A percentile compares a stretch with the other conserved stretches of the same genome.
These are phyloP conservation scores for Cheilosia urbana DNA, from an alignment of 2,888 invertebrate species.

Conservation along the genomic window DNA sequence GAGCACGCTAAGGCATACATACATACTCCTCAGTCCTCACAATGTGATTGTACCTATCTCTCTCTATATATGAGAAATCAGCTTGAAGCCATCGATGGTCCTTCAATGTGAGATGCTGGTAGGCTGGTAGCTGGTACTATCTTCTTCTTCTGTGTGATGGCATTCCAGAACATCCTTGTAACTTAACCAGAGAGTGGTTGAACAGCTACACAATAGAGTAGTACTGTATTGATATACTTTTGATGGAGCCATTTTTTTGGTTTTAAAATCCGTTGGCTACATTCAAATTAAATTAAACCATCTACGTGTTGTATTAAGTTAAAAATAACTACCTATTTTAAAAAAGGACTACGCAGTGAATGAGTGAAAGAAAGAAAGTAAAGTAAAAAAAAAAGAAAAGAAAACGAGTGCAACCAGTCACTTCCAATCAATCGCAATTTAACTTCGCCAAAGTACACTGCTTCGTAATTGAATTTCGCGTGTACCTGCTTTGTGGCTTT, in stretches of 20 bases:
- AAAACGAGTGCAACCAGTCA: slow-evolving; percentile 40
- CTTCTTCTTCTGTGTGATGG: slow-evolving; percentile 64
- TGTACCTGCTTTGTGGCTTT: slow-evolving; percentile 59
- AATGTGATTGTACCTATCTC: not conserved
- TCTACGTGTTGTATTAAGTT: slow-evolving; percentile 20
- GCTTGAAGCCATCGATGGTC: slow-evolving; percentile 63
- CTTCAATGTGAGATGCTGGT: slow-evolving; percentile 66
- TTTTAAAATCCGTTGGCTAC: slow-evolving; percentile 33
- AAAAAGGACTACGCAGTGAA: slow-evolving; percentile 12
- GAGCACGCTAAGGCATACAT: slow-evolving; percentile 37
- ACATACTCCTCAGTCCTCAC: no score
- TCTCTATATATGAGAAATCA: slow-evolving; percentile 58
- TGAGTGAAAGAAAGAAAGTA: slow-evolving; percentile 21
- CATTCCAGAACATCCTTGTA: slow-evolving; percentile 74
- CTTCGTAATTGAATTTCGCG: slow-evolving; percentile 70
- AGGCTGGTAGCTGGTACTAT: slow-evolving; percentile 43
- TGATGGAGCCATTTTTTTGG: slow-evolving; percentile 40
- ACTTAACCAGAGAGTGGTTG: slow-evolving; percentile 73
- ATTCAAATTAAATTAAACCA: slow-evolving; percentile 26
- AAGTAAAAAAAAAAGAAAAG: slow-evolving; percentile 1
- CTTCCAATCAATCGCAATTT: slow-evolving; percentile 63
- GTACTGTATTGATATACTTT: slow-evolving; percentile 47
- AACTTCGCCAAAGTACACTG: slow-evolving; percentile 64
- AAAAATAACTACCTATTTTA: not conserved
- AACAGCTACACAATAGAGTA: slow-evolving; percentile 47